Percentiles rank a stretch among this genome's conserved stretches.
phyloP scores from a whole-genome alignment of 2,797 vertebrate genomes.

The Paratrypauchen microcephalus region DNA sequence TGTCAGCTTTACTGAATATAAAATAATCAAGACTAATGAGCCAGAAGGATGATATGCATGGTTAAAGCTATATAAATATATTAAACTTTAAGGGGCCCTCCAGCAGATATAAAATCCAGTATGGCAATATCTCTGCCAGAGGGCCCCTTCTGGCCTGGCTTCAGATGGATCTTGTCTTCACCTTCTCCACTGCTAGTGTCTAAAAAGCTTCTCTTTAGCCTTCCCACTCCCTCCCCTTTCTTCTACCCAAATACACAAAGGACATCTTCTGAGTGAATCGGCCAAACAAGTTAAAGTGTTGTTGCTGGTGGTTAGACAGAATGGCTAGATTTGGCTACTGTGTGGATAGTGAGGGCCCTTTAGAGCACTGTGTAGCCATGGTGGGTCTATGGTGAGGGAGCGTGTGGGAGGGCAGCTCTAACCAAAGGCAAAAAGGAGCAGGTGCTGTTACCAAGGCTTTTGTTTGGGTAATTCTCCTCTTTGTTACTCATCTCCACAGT shows the following conservation, averaged over 20 bases:
- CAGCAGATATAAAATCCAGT: background rate
- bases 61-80: conserved; percentile 25
- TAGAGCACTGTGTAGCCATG: conserved; percentile 39
- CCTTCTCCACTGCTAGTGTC: conserved; percentile 38
- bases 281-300: conserved; percentile 65
- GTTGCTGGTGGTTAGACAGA: conserved; percentile 61
- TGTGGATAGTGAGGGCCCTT: conserved; percentile 46
- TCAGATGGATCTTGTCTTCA: conserved; percentile 46
- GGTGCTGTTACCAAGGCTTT: conserved; percentile 52
- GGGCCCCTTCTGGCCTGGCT: conserved; percentile 41
- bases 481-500: conserved; percentile 30
- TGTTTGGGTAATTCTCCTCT: conserved; percentile 42
- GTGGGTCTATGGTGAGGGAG: conserved; percentile 65
- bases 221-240: conserved; percentile 18
- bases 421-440: conserved; percentile 55
- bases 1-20: background rate
- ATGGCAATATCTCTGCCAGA: conserved; percentile 32
- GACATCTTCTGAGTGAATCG: conserved; percentile 54
- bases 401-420: conserved; percentile 39
- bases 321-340: conserved; percentile 57
- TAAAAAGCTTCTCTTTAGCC: conserved; percentile 24
- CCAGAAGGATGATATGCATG: conserved; percentile 17
- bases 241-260: conserved; percentile 60
- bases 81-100: too few species aligned
- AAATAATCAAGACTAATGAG: background rate